A percentile compares a stretch with the other conserved stretches of the same genome.
These are phyloP conservation scores for Jordanella pulchra DNA, from an alignment of 2,797 vertebrate genomes.

Conservation along the genomic window DNA sequence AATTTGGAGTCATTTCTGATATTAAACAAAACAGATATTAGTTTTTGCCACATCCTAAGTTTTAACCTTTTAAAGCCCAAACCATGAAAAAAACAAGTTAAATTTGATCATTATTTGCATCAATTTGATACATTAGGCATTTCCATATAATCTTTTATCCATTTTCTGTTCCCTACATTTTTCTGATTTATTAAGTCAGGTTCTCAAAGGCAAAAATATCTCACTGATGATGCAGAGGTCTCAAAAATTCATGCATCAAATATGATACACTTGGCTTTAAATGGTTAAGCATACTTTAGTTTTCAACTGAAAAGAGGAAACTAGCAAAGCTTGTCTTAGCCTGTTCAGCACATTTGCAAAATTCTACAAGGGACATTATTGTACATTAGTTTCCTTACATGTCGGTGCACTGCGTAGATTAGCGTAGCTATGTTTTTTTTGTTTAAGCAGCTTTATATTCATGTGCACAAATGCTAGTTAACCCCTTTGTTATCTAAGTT, in stretches of 20 bases:
- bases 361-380: background rate
- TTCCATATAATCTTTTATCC: no score
- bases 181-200: no score
- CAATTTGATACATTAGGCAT: no score
- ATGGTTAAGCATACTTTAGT: background rate
- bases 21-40: background rate
- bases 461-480: background rate
- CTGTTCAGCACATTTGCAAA: background rate
- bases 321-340: background rate
- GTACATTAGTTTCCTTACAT: background rate
- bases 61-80: no score
- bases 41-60: no score
- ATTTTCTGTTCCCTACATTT: no score
- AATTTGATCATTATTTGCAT: no score
- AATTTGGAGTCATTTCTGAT: background rate
- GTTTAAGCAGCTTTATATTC: background rate
- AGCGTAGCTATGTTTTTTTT: background rate
- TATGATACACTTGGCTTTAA: no score
- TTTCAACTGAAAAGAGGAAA: background rate
- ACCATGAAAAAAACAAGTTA: no score
- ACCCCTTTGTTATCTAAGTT: background rate
- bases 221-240: no score
- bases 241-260: no score
- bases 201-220: no score
- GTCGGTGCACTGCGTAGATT: background rate